Evolutionary conservation across 2,797 vertebrate genomes (phyloP), one percentile per base, ranked within the genome.

Genomic region (Nyctalus aviator): DNA sequence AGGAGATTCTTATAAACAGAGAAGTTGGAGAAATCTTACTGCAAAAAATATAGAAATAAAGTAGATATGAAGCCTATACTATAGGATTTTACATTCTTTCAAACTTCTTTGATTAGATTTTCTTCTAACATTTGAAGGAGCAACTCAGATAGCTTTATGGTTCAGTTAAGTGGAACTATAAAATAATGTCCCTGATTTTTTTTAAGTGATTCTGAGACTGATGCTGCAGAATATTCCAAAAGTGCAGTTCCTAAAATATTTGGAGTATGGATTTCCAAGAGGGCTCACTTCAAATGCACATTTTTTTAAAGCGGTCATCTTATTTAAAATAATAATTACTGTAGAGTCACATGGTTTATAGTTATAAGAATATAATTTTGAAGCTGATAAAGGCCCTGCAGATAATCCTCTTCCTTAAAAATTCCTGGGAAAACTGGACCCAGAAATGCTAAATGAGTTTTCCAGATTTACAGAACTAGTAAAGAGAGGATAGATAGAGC

Each of bases 131-230:
- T 93, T 78, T 93, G 55, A 91, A 94, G 66, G 76, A n/a, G 2
- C 57, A 86, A 77, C 75, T 86, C 35, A 82, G 18, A 64, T 37
- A 69, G n/a, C 3, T 91, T 94, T 83, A 76, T 75, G 75, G 66
- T 46, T 96, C 66, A 93, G 50, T 90, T 96, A 71, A 71, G 62
- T 72, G 32, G n/a, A 14, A 94, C 59, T 79, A 75, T 88, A 90
- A 96, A 93, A 71, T 89, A 90, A 90, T 91, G 46, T 32, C 46
- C n/a, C 64, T 78, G 62, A 57, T 55, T 84, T 88, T 88, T 91
- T 90, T 91, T 89, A 75, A 15, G 46, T 90, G 59, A 90, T 11
- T 68, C 69, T 89, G 44, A 92, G 90, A 90, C 27, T 62, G 41
- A 73, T 9, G 83, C 41, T 76, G 8, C 0, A 72, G 20, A 9